Evolutionary conservation across 2,888 invertebrate genomes (phyloP).

Genomic region (Scelioninae gen. 1): DNA sequence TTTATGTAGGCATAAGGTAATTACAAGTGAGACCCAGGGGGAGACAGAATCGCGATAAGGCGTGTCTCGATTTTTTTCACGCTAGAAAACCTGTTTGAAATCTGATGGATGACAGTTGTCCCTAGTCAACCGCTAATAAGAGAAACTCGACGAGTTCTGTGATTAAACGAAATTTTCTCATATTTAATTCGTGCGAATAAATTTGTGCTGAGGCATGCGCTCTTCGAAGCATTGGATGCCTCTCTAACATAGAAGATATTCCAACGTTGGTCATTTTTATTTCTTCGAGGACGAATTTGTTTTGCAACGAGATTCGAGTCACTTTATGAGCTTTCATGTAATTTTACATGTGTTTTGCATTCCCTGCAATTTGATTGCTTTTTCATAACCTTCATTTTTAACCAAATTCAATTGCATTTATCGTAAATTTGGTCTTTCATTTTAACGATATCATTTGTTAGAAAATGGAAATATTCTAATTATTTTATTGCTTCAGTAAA

Average conservation of each 20-base stretch:
- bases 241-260: conserved; percentile 1
- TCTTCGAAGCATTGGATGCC: neutral
- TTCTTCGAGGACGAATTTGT: conserved; percentile 14
- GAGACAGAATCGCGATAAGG: conserved; percentile 65
- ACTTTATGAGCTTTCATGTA: neutral
- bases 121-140: conserved; percentile 63
- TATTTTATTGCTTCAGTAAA: no score
- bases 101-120: conserved; percentile 71
- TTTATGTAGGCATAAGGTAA: conserved; percentile 78
- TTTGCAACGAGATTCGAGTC: conserved; percentile 6
- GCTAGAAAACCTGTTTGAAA: conserved; percentile 77
- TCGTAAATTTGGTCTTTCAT: no score
- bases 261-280: conserved; percentile 1
- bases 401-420: no score
- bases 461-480: no score
- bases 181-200: conserved; percentile 51
- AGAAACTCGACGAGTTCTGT: conserved; percentile 57
- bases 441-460: no score
- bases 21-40: conserved; percentile 77
- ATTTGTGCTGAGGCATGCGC: conserved; percentile 39
- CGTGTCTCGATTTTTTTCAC: conserved; percentile 65
- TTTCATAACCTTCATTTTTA: no score
- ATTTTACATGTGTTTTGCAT: conserved; percentile 15
- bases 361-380: no score
- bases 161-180: conserved; percentile 66